These are phyloP conservation scores for Syrista parreyssii DNA, from an alignment of 2,888 invertebrate species.

Conservation along the genomic window DNA sequence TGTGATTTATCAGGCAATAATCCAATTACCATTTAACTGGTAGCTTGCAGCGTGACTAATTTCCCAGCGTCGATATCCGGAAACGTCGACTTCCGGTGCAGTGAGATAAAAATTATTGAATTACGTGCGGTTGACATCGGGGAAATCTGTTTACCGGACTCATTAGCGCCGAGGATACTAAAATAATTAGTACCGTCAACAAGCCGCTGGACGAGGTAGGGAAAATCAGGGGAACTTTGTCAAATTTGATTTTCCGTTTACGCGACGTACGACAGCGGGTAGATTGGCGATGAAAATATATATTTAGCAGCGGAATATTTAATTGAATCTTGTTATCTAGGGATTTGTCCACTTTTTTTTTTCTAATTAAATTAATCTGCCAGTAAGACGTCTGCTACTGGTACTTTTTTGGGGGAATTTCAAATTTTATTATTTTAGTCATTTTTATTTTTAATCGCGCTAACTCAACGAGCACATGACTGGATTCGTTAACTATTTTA, in stretches of 20 bases:
- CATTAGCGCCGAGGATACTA: not conserved
- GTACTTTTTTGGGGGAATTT: not conserved
- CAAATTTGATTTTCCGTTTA: not conserved
- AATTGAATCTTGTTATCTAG: not conserved
- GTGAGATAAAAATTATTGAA: not conserved
- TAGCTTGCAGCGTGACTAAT: not conserved
- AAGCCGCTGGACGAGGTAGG: not conserved
- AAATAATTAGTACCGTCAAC: not conserved
- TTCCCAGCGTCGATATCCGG: not conserved
- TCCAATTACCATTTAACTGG: not conserved
- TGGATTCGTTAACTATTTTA: not conserved
- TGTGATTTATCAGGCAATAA: not conserved
- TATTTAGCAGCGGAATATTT: not conserved
- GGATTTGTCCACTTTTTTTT: not conserved
- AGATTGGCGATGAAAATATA: no score
- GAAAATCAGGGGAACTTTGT: not conserved
- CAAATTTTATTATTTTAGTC: not conserved
- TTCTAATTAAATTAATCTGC: not conserved
- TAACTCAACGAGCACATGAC: not conserved
- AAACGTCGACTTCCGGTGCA: not conserved
- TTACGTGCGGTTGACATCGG: not conserved
- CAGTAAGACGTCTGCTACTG: fast-evolving
- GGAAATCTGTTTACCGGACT: not conserved
- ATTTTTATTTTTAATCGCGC: not conserved
- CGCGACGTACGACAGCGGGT: not conserved